Evolutionary conservation across 2,888 invertebrate genomes (phyloP).

Genomic region (Dasysyrphus albostriatus): DNA sequence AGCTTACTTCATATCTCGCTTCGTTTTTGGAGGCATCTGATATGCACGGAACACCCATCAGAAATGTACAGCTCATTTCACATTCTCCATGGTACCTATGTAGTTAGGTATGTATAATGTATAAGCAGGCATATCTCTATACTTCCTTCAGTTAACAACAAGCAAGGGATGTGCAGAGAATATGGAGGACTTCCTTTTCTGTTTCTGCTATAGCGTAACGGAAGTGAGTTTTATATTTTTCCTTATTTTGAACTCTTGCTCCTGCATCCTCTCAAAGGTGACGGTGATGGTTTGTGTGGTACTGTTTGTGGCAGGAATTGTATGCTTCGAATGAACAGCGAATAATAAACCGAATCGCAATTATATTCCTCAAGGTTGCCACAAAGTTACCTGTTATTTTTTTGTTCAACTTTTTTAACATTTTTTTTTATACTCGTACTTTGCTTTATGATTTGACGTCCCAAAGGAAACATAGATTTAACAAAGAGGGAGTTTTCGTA

Average conservation of each 20-base stretch:
- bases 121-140: slow-evolving; percentile 15
- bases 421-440: slow-evolving; percentile 1
- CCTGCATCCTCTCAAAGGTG: slow-evolving; percentile 52
- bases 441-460: slow-evolving; percentile 50
- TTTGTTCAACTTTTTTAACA: not conserved
- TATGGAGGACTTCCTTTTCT: slow-evolving; percentile 44
- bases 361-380: slow-evolving; percentile 64
- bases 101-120: not conserved
- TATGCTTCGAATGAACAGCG: slow-evolving; percentile 52
- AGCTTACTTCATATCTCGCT: not conserved
- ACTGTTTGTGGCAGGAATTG: slow-evolving; percentile 42
- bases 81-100: slow-evolving; percentile 50
- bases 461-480: slow-evolving; percentile 45
- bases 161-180: slow-evolving; percentile 4
- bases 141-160: slow-evolving; percentile 26
- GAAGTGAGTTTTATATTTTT: slow-evolving; percentile 63
- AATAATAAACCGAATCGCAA: slow-evolving; percentile 72
- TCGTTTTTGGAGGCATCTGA: slow-evolving; percentile 18
- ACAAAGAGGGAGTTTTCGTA: not conserved
- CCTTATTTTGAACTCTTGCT: slow-evolving; percentile 56
- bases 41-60: slow-evolving; percentile 37
- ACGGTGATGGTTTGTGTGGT: slow-evolving; percentile 37
- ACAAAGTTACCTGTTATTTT: slow-evolving; percentile 23
- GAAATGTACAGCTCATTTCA: slow-evolving; percentile 66
- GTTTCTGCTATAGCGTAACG: slow-evolving; percentile 55